Percentiles rank a stretch among this genome's conserved stretches.
Conservation (phyloP, 2,113 vertebrate genomes). For the Thalassoma bifasciatum region DNA sequence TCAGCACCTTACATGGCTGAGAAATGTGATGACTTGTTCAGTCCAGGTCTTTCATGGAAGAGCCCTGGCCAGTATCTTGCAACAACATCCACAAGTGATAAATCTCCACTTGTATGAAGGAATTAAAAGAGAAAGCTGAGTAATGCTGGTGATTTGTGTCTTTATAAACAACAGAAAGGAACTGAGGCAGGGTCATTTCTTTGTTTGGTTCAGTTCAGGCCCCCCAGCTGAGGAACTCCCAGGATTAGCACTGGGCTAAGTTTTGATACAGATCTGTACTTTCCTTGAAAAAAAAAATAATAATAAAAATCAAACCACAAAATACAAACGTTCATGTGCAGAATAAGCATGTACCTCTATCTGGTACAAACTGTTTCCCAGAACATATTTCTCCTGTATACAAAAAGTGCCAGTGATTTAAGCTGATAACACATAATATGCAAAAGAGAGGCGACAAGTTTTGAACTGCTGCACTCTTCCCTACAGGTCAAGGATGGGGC, state of each 20-base stretch:
- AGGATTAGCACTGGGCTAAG: conserved; percentile 8
- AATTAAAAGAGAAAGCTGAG: conserved; percentile 54
- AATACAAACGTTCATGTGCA: no score
- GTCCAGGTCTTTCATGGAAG: conserved; percentile 48
- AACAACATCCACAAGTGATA: conserved; percentile 60
- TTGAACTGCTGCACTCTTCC: background rate
- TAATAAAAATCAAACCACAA: no score
- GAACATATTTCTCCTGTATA: no score
- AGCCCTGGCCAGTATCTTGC: conserved; percentile 42
- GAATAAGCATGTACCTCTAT: no score
- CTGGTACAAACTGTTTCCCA: no score
- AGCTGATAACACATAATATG: background rate
- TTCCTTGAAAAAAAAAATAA: no score
- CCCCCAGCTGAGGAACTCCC: conserved; percentile 32
- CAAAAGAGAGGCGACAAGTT: background rate
- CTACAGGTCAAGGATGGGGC: conserved; percentile 32
- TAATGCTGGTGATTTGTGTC: conserved; percentile 60
- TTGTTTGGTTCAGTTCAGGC: conserved; percentile 15
- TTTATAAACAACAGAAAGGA: conserved; percentile 73
- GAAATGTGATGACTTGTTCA: conserved; percentile 12
- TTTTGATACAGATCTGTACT: no score
- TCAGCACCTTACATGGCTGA: conserved; percentile 42
- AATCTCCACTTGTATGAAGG: conserved; percentile 53
- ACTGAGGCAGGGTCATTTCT: conserved; percentile 43
- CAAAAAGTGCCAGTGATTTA: no score